Conservation (phyloP, 2,888 invertebrate genomes). For the Oligia strigilis region DNA sequence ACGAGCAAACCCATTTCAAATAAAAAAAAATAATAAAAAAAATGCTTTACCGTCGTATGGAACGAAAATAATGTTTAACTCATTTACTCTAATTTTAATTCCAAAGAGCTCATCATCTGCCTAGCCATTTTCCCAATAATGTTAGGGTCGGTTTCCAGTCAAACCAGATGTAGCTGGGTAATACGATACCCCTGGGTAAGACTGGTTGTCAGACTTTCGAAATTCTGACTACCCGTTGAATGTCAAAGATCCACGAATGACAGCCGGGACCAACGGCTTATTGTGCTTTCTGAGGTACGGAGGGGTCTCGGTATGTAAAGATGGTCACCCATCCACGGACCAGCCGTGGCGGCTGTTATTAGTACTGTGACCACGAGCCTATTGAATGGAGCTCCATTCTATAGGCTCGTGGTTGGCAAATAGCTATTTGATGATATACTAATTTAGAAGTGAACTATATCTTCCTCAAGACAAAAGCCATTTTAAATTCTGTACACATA, state of each 20-base stretch:
- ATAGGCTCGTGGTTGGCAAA: too few species aligned
- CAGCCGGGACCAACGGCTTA: neutral
- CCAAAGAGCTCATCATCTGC: neutral
- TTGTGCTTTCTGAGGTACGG: neutral
- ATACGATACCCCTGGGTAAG: neutral
- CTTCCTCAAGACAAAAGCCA: slow-evolving; percentile 16
- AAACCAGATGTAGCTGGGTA: neutral
- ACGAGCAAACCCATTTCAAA: too few species aligned
- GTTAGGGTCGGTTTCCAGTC: neutral
- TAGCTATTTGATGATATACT: neutral
- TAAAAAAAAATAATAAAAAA: too few species aligned
- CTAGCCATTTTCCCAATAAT: neutral
- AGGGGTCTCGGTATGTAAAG: neutral
- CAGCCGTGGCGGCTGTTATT: neutral
- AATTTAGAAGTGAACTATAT: neutral
- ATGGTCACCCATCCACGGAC: neutral
- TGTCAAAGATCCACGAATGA: neutral
- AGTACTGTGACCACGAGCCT: neutral
- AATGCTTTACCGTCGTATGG: too few species aligned
- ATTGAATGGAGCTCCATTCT: neutral
- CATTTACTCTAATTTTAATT: neutral
- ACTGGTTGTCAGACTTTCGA: neutral
- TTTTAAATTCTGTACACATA: slow-evolving; percentile 21
- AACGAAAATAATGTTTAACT: neutral
- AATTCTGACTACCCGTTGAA: neutral